These are phyloP conservation scores for Opisthocomus hoazin DNA, from an alignment of 2,113 vertebrate genomes.

Conservation along the genomic window DNA sequence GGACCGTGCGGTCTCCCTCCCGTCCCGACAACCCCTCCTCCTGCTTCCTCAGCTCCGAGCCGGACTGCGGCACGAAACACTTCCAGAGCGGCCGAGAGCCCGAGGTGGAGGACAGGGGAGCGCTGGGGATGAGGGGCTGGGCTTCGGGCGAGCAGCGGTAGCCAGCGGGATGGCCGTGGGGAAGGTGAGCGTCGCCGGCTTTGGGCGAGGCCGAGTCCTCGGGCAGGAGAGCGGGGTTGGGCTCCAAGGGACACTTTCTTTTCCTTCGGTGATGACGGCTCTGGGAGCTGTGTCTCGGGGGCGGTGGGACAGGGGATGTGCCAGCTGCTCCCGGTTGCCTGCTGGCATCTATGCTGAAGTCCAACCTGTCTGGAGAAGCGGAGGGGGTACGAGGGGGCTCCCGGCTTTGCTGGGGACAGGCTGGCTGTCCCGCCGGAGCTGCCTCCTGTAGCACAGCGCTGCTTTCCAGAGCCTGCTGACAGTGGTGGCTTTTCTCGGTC, in stretches of 20 bases:
- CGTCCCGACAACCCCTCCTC: constrained; percentile 60
- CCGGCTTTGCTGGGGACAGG: background rate
- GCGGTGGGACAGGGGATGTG: constrained; percentile 49
- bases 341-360: background rate
- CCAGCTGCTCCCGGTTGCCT: background rate
- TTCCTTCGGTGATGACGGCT: constrained; percentile 75
- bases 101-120: constrained; percentile 54
- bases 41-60: constrained; percentile 71
- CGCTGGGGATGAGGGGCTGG: constrained; percentile 76
- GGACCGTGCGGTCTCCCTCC: constrained; percentile 51
- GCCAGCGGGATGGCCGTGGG: constrained; percentile 68
- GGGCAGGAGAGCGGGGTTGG: constrained; percentile 59
- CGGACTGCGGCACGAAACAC: constrained; percentile 74
- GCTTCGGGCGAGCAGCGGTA: constrained; percentile 78
- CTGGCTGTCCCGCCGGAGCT: constrained; percentile 6
- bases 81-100: constrained; percentile 81
- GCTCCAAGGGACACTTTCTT: constrained; percentile 75
- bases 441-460: constrained; percentile 57
- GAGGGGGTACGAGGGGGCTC: background rate
- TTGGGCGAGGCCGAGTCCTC: constrained; percentile 76
- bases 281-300: constrained; percentile 59
- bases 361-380: background rate
- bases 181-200: constrained; percentile 69
- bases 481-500: constrained; percentile 60
- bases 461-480: constrained; percentile 31